Percentiles rank a stretch among this genome's conserved stretches.
phyloP scores from a whole-genome alignment of 2,113 vertebrate genomes.

The Cacatua alba region DNA sequence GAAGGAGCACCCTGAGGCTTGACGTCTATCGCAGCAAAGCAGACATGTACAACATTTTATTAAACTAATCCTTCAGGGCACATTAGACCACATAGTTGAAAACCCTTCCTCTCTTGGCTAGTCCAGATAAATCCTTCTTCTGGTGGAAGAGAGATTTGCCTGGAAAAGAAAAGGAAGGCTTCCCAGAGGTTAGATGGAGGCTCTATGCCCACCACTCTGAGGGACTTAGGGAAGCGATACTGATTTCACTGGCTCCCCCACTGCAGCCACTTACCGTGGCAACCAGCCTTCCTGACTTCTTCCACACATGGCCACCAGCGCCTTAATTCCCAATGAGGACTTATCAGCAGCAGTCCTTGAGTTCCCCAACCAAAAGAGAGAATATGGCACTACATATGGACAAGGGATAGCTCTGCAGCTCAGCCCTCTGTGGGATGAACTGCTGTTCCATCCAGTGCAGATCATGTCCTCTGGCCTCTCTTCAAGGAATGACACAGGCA shows the following conservation, averaged over 20 bases:
- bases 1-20: background rate
- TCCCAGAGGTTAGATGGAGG: fast-evolving
- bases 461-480: background rate
- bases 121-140: background rate
- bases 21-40: background rate
- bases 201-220: background rate
- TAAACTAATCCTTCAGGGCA: background rate
- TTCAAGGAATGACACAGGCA: background rate
- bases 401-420: background rate
- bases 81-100: background rate
- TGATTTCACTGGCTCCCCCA: background rate
- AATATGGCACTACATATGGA: background rate
- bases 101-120: background rate
- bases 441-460: background rate
- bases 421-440: background rate
- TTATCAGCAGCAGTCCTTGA: background rate
- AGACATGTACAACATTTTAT: background rate
- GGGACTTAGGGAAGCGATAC: background rate
- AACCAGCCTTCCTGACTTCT: background rate
- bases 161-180: background rate
- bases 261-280: background rate
- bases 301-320: background rate
- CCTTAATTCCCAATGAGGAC: background rate
- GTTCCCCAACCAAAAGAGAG: background rate
- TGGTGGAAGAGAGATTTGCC: background rate